Base-by-base conservation (phyloP, 2,113 vertebrate species). In the Ptilorrhoa leucosticta region DNA sequence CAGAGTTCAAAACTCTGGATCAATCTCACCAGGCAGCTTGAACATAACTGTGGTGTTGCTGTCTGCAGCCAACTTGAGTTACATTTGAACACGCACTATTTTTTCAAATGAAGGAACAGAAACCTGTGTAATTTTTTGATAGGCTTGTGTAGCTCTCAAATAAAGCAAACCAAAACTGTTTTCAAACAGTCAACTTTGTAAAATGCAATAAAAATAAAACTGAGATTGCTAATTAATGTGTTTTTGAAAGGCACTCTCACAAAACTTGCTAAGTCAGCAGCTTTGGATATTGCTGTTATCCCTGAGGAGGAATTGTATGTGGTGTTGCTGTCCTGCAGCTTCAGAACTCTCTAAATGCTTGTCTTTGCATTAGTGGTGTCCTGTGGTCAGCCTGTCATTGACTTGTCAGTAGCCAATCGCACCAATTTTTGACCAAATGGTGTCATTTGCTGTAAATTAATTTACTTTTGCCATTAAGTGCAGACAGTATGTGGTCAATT, bases 381-480 rank as follows among this genome's bases (percentile, higher is more conserved):
- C 60, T 51, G 39, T 88, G 77, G 57, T 51, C 71, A 90, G 47
- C n/a, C 56, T 88, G 61, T 89, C 89, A 84, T 51, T 95, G 88
- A 91, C 68, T 93, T 85, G 85, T 84, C 89, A 66, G 66, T 60
- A 91, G n/a, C 63, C 27, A 2, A 73, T 94, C 0, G 5, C 64
- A 89, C 88, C 85, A 85, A 75, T 87, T 87, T 96, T 80, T 96
- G 37, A 82, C 69, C 61, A 80, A 42, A 68, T 37, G 44, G 53
- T 80, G 69, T 83, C 48, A 93, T 93, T 97, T 94, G 66, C 80
- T 96, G 53, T 96, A 90, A 93, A 92, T 96, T 94, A 96, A 95
- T 97, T 95, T 93, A 83, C 66, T 93, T 96, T 96, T 94, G 64
- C 88, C 93, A 92, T 97, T 97, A 96, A 91, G 73, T 86, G 91